These are phyloP conservation scores for Copidosoma floridanum DNA, from an alignment of 1,140 invertebrate species.

Conservation along the genomic window DNA sequence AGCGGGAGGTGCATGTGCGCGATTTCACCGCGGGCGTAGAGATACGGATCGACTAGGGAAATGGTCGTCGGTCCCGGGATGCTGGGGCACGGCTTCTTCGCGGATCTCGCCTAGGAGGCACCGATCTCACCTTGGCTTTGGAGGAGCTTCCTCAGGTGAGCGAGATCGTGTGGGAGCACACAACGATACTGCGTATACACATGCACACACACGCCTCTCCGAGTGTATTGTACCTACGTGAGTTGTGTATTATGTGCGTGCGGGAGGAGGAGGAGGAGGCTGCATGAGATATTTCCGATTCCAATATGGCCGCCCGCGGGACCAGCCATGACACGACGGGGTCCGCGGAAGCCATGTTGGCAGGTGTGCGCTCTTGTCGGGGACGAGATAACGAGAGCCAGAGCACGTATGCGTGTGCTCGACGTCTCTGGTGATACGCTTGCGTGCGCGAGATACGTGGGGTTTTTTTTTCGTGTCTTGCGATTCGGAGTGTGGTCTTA, in stretches of 20 bases:
- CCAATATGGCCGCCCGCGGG: conserved; percentile 54
- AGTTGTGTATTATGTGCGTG: background rate
- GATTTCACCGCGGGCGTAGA: background rate
- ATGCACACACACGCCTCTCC: background rate
- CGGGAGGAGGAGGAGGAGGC: conserved; percentile 30
- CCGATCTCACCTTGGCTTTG: no score
- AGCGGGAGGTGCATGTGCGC: no score
- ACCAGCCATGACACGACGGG: conserved; percentile 52
- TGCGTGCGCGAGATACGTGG: background rate
- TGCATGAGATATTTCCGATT: conserved; percentile 41
- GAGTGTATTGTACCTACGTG: background rate
- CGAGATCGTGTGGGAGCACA: no score
- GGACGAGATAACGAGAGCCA: background rate
- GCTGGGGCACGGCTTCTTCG: background rate
- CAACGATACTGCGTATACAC: no score
- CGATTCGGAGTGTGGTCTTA: no score
- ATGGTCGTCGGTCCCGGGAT: conserved; percentile 33
- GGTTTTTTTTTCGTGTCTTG: no score
- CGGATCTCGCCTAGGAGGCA: background rate
- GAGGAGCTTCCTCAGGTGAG: no score
- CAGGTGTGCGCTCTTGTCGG: conserved; percentile 54
- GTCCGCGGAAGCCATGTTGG: conserved; percentile 58
- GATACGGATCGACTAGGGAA: conserved; percentile 25
- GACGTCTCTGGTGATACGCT: background rate
- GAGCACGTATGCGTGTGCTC: no score